Evolutionary conservation across 2,888 invertebrate genomes (phyloP).

Genomic region (Nudaria mundana): DNA sequence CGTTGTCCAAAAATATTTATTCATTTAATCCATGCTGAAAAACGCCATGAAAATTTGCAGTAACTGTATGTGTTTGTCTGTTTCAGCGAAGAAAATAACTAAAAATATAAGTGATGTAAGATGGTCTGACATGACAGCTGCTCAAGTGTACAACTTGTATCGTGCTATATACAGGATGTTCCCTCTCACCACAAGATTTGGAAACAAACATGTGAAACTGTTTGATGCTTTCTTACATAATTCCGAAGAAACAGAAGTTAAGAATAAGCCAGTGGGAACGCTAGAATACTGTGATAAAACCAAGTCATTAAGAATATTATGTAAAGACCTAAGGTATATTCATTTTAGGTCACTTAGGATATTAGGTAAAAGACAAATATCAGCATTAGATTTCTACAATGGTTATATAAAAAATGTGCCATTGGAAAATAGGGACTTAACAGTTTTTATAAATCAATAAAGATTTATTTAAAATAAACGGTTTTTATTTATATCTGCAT

Average conservation of each 20-base stretch:
- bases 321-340: conserved; percentile 84
- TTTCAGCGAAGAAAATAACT: conserved; percentile 88
- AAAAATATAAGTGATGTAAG: conserved; percentile 81
- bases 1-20: too few relatives aligned
- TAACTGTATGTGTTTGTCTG: too few relatives aligned
- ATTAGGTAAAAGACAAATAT: conserved; percentile 86
- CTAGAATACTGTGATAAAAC: conserved; percentile 81
- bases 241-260: conserved; percentile 28
- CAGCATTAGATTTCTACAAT: conserved; percentile 91
- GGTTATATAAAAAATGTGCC: conserved; percentile 87
- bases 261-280: conserved; percentile 73
- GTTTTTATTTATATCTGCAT: conserved; percentile 5
- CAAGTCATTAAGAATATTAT: conserved; percentile 83
- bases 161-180: conserved; percentile 85
- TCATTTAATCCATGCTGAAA: too few relatives aligned
- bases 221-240: conserved; percentile 74
- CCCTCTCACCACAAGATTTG: conserved; percentile 83
- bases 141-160: conserved; percentile 85
- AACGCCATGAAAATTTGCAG: too few relatives aligned
- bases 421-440: conserved; percentile 46
- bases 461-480: conserved; percentile 14
- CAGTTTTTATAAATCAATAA: conserved; percentile 57
- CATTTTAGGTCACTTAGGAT: conserved; percentile 84
- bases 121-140: conserved; percentile 84
- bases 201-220: conserved; percentile 82